These are phyloP conservation scores for Empidonax alnorum DNA, from an alignment of 2,113 vertebrate genomes.

Conservation along the genomic window DNA sequence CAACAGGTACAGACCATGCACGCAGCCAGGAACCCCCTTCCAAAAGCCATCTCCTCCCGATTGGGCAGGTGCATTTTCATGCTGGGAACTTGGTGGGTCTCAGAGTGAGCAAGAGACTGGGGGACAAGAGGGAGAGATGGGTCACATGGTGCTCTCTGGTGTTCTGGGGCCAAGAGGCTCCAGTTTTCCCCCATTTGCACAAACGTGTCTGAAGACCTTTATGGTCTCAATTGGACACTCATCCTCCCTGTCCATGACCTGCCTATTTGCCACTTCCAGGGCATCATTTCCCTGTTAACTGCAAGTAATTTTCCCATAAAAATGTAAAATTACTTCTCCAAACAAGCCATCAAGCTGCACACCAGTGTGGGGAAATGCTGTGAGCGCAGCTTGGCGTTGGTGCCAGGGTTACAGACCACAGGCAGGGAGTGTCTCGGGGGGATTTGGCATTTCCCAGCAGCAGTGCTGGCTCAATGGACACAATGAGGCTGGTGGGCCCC, in stretches of 20 bases:
- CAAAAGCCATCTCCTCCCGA: neutral
- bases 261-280: rapidly evolving
- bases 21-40: neutral
- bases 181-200: rapidly evolving
- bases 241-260: rapidly evolving
- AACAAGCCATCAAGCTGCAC: rapidly evolving
- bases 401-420: rapidly evolving
- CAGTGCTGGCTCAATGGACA: neutral
- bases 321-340: neutral
- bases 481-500: neutral
- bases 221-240: rapidly evolving
- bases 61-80: rapidly evolving
- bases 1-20: rapidly evolving
- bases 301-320: neutral
- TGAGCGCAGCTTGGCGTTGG: rapidly evolving
- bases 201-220: neutral
- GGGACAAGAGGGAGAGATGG: neutral
- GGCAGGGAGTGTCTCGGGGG: neutral
- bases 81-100: neutral
- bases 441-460: slow-evolving; percentile 25
- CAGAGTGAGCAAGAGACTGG: neutral
- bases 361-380: rapidly evolving
- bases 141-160: rapidly evolving
- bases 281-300: neutral
- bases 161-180: rapidly evolving